These are phyloP conservation scores for Nemotelus pantherinus DNA, from an alignment of 2,888 invertebrate species.

Conservation along the genomic window DNA sequence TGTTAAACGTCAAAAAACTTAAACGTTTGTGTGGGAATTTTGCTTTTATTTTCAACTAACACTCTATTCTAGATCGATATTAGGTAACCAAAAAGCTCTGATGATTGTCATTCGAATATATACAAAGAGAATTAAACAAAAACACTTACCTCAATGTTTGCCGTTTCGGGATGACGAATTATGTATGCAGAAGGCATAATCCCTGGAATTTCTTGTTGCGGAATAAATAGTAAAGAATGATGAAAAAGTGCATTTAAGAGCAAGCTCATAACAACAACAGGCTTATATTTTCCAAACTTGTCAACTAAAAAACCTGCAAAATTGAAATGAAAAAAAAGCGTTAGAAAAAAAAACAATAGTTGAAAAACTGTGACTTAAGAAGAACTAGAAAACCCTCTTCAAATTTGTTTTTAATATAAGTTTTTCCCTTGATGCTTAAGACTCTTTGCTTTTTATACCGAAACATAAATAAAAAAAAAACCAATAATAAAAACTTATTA, in stretches of 20 bases:
- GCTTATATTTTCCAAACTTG: constrained; percentile 86
- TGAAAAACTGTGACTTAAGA: background rate
- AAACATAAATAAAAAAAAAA: too few relatives aligned
- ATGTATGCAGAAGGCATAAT: constrained; percentile 79
- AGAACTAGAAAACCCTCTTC: background rate
- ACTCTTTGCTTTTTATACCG: too few relatives aligned
- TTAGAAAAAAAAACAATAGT: background rate
- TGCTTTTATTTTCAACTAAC: too few relatives aligned
- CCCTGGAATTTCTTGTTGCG: constrained; percentile 81
- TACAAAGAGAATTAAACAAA: too few relatives aligned
- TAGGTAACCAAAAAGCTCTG: too few relatives aligned
- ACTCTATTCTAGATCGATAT: too few relatives aligned
- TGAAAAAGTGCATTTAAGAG: constrained; percentile 82
- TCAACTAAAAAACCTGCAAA: constrained; percentile 82
- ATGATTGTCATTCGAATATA: too few relatives aligned
- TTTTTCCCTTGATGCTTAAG: background rate
- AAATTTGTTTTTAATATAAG: background rate
- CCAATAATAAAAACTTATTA: too few relatives aligned
- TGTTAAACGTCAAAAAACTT: too few relatives aligned
- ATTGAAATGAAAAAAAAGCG: background rate
- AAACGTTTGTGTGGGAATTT: too few relatives aligned
- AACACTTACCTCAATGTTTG: constrained; percentile 73
- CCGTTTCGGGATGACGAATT: constrained; percentile 77
- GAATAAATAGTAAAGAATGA: constrained; percentile 80
- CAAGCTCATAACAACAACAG: constrained; percentile 81